Conservation (phyloP, 2,888 invertebrate species). For the Calameuta pallipes region DNA sequence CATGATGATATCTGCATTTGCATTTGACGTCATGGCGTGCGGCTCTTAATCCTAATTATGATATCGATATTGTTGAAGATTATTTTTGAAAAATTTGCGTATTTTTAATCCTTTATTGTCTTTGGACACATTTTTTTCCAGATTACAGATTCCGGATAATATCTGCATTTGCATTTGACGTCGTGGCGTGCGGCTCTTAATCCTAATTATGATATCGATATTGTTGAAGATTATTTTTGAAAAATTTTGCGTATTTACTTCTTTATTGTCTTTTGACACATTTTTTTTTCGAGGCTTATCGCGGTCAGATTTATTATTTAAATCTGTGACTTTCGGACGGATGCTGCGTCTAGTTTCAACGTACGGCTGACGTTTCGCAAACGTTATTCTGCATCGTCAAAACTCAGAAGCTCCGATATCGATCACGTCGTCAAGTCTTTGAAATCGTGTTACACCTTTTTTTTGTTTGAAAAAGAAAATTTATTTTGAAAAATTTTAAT, state of each 20-base stretch:
- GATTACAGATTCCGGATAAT: neutral
- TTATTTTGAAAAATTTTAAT: neutral
- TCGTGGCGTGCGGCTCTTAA: neutral
- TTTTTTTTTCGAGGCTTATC: no score
- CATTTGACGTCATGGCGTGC: neutral
- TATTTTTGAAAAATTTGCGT: neutral
- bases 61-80: neutral
- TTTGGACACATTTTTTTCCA: no score
- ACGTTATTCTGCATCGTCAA: no score
- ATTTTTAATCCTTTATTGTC: neutral
- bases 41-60: neutral
- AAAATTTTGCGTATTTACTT: no score
- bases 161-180: neutral
- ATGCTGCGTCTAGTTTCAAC: no score
- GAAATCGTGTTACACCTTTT: neutral
- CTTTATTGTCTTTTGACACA: neutral
- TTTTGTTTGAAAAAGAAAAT: neutral
- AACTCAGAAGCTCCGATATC: neutral
- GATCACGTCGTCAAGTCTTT: neutral
- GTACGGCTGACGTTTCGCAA: no score
- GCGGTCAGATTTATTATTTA: no score
- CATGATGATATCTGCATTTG: neutral
- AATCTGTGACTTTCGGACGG: no score
- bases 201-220: neutral
- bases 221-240: neutral